Evolutionary conservation across 2,888 invertebrate species (phyloP), one percentile per base, ranked within the genome.

Genomic region (Drosophila lacicola): DNA sequence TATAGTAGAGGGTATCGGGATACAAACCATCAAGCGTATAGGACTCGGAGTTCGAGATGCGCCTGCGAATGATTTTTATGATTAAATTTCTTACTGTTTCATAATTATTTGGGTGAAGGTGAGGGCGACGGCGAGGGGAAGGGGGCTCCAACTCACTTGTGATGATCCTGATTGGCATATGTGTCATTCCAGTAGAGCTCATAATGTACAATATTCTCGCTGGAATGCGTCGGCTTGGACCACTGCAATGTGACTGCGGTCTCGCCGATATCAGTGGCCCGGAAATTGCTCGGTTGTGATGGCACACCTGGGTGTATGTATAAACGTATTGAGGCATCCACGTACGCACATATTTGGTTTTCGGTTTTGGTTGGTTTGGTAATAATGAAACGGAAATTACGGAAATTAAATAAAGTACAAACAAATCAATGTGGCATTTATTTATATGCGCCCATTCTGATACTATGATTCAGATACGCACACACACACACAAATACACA

Each of bases 111-210:
- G 29, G 8, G 6, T 8, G 8, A 2, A 2, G 25, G 29, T 8
- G 29, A 8, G 29, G 29, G 29, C 2, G 29, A 8, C 8, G 29
- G 29, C 2, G 29, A 25, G 25, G 29, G 29, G 8, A 8, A 8
- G 29, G 29, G 29, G 29, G 2, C 29, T 8, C 29, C 29, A 64
- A 91, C 94, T 94, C 89, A 95, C 95, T 97, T 95, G 91, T 96
- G 96, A 93, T 96, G 96, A 91, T 96, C 96, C 91, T 97, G 96
- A 94, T 97, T 96, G 56, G 97, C 97, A 90, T 97, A 98, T 29
- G 98, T 98, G 92, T 98, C 98, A 93, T 99, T 99, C 97, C 98
- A 99, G 92, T 98, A 98, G 25, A 99, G 94, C 93, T 98, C 98
- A 93, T 99, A 99, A 90, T 97, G 97, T 79, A 97, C 96, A 91